Conservation (phyloP, 2,797 vertebrate genomes). For the Muscicapa striata region DNA sequence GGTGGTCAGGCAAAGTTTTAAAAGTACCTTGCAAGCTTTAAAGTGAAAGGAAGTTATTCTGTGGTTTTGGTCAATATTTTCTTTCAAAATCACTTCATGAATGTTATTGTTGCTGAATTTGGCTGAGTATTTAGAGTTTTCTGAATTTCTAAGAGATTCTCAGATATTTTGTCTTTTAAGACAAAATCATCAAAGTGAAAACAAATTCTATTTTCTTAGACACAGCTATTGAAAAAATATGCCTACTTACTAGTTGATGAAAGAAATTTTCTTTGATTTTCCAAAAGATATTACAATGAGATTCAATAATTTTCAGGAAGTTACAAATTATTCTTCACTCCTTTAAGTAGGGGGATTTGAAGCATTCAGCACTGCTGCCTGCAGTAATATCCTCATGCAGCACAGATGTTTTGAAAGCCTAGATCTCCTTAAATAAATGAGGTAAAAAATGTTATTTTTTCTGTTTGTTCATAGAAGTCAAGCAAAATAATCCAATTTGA, state of each 20-base stretch:
- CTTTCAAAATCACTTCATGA: neutral
- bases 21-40: neutral
- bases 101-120: neutral
- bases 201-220: neutral
- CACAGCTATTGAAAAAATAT: neutral
- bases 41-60: neutral
- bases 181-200: neutral
- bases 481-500: neutral
- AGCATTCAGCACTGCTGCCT: neutral
- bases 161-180: neutral
- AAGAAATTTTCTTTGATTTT: neutral
- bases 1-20: neutral
- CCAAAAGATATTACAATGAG: neutral
- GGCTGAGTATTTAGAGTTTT: neutral
- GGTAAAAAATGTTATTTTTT: neutral
- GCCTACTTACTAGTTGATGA: neutral
- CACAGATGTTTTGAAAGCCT: neutral
- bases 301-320: neutral
- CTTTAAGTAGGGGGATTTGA: neutral
- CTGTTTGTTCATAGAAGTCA: neutral
- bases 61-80: neutral
- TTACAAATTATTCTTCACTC: neutral
- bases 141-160: neutral
- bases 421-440: neutral
- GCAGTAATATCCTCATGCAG: neutral